A percentile compares a stretch with the other conserved stretches of the same genome.
Evolutionary conservation across 2,113 vertebrate genomes (phyloP).

Genomic region (Pluvianellus socialis): DNA sequence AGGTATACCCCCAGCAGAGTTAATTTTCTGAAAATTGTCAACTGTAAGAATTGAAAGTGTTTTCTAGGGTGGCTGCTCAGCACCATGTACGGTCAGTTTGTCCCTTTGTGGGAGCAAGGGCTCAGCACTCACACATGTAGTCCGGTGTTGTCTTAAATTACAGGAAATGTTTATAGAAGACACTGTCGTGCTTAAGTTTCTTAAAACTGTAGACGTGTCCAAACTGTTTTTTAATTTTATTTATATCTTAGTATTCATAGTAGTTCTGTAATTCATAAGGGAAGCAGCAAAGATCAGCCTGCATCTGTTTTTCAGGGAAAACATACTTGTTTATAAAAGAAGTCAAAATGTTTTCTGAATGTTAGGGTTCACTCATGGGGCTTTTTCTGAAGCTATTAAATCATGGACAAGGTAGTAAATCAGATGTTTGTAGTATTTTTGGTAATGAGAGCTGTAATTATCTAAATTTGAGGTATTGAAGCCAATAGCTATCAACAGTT

Average conservation of each 20-base stretch:
- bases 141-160: background rate
- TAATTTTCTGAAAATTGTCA: background rate
- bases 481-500: background rate
- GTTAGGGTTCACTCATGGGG: background rate
- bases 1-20: background rate
- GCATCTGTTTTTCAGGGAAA: background rate
- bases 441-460: background rate
- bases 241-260: background rate
- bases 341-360: background rate
- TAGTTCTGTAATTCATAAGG: background rate
- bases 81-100: background rate
- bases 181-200: background rate
- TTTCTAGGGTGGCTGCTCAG: background rate
- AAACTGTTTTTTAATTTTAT: fast-evolving
- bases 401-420: background rate
- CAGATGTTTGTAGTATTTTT: background rate
- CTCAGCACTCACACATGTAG: background rate
- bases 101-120: background rate
- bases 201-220: background rate
- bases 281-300: background rate
- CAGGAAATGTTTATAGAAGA: background rate
- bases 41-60: background rate
- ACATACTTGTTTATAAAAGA: background rate
- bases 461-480: background rate
- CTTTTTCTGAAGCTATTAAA: background rate